phyloP scores from a whole-genome alignment of 2,888 invertebrate species.

The Acanthosoma haemorrhoidale region DNA sequence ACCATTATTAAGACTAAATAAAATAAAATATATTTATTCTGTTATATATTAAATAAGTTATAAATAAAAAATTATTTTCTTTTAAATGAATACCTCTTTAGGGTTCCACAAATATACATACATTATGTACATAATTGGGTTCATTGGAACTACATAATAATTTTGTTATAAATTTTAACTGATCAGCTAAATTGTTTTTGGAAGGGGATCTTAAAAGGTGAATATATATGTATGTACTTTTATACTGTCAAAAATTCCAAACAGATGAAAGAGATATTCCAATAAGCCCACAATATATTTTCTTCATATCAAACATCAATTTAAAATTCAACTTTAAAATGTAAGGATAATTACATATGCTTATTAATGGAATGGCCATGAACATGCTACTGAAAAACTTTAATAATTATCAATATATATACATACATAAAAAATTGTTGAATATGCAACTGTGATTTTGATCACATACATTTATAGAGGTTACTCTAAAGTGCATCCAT shows the following conservation, averaged over 20 bases:
- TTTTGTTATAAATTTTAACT: not conserved
- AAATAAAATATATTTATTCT: not conserved
- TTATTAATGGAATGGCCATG: not conserved
- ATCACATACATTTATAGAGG: not conserved
- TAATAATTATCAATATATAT: not conserved
- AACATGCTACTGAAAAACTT: slow-evolving; percentile 1
- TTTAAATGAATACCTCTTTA: not conserved
- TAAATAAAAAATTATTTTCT: not conserved
- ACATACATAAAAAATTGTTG: not conserved
- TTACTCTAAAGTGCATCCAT: not conserved
- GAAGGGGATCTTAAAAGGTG: not conserved
- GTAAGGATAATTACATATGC: not conserved
- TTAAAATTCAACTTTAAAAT: not conserved
- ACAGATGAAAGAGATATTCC: not conserved
- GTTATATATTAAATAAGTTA: not conserved
- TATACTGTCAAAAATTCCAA: not conserved
- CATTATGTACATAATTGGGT: not conserved
- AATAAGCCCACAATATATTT: not conserved
- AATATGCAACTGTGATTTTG: not conserved
- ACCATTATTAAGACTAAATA: not conserved
- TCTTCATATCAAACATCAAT: not conserved
- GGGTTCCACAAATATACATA: not conserved
- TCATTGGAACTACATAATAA: not conserved
- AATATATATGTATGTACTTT: too few relatives aligned
- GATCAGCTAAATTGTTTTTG: not conserved